Base-by-base conservation (phyloP, 1,140 invertebrate genomes). In the Dermatophagoides farinae region DNA sequence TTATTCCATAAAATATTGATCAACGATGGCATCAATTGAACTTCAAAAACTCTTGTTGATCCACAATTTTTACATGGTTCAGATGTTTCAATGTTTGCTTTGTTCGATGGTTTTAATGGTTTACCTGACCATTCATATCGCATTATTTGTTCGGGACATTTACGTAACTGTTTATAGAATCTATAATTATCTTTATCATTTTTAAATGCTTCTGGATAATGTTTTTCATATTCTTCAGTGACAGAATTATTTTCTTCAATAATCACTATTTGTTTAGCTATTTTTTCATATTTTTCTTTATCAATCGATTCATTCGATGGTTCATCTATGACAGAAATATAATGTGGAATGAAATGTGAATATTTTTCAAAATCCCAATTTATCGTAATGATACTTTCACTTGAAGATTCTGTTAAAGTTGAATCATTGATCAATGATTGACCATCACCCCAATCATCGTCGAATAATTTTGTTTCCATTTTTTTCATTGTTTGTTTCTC, bases 1-100 rank as follows among this genome's bases (percentile, higher is more conserved):
- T 16, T 44, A 55, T 25, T 14, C 11, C 1, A 55, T 20, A 60
- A 41, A 31, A 47, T 2, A 22, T n/a, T 23, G 25, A 62, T 59
- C 11, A 62, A 39, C 25, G 25, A 55, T 5, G 61, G 61, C 61
- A 62, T 62, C 23, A 62, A 38, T 54, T 62, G 61, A 1, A 58
- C 46, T 38, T 62, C 61, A 54, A 62, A 62, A 38, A 12, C 40
- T 43, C 55, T 12, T 16, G 6, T n/a, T 11, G 23, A 37, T 0
- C 44, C 55, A 54, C 61, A 62, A 22, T 51, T 20, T 1, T 51
- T n/a, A 22, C 61, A 62, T 5, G 23, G 22, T 11, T 58, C 38
- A 10, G 52, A 16, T 54, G 14, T 55, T 11, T n/a, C 38, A 16
- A 31, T 38, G 25, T 39, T 52, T n/a, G 6, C 16, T 31, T 8